These are phyloP conservation scores for Pomacea canaliculata DNA, from an alignment of 2,888 invertebrate species.

Conservation along the genomic window DNA sequence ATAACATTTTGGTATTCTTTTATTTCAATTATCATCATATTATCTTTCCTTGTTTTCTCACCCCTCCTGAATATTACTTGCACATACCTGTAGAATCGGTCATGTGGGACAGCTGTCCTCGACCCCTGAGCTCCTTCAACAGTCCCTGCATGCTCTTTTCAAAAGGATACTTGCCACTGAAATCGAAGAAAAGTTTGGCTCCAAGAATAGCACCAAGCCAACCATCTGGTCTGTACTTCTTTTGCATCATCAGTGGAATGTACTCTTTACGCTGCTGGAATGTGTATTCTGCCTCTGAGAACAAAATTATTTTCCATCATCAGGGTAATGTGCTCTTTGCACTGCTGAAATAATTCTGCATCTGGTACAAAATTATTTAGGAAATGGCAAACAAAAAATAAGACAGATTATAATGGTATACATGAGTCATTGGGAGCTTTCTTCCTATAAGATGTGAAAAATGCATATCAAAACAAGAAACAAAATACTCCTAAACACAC, in stretches of 20 bases:
- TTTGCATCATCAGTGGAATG: constrained; percentile 65
- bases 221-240: constrained; percentile 64
- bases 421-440: no score
- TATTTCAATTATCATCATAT: no score
- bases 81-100: constrained; percentile 21
- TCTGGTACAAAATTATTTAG: constrained; percentile 51
- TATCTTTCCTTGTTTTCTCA: no score
- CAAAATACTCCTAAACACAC: no score
- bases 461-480: not conserved
- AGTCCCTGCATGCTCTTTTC: constrained; percentile 58
- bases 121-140: constrained; percentile 59
- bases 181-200: constrained; percentile 64
- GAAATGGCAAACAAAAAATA: not conserved
- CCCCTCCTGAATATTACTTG: no score
- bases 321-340: constrained; percentile 64
- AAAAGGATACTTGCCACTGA: constrained; percentile 64
- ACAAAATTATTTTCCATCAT: constrained; percentile 59
- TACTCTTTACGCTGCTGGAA: constrained; percentile 63
- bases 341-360: constrained; percentile 63
- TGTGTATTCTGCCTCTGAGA: constrained; percentile 65
- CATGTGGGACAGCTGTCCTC: constrained; percentile 43
- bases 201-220: constrained; percentile 66
- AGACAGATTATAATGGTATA: not conserved
- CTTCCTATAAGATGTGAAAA: not conserved
- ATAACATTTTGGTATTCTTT: no score